Evolutionary conservation across 2,888 invertebrate species (phyloP), one percentile per base, ranked within the genome.

Genomic region (Callosobruchus maculatus): DNA sequence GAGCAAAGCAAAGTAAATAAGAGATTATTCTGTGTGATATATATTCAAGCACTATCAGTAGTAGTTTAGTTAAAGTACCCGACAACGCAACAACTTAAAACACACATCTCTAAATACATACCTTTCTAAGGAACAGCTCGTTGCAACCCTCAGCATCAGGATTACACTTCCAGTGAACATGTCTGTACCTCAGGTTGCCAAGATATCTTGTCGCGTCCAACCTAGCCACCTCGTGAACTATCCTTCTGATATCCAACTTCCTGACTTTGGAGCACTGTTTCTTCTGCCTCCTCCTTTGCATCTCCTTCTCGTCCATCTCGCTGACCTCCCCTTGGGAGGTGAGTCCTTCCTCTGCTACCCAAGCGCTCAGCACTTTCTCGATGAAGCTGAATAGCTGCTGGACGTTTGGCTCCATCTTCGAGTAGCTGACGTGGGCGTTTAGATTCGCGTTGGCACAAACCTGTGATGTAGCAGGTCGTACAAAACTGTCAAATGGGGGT

Each of bases 121-220:
- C 96, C 94, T 95, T 96, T 88, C 93, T 91, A 76, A 96, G 90
- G 88, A 97, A 96, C 82, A 93, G 90, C 87, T 95, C 95, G 86
- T 96, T 96, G 89, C 96, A 97, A 82, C 94, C 93, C 86, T 94
- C 94, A 74, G 95, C 93, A 86, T 95, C 94, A 75, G 95, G 94
- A 68, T 95, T 93, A 77, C 94, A 92, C 83, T 95, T 93, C 92
- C 94, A 95, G 87, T 96, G 95, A 82, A 93, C 91, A 86, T 96
- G 95, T 70, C 93, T 90, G 86, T 91, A 93, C 78, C 93, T 88
- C 71, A 93, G 89, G 83, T 92, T 93, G 70, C 93, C 93, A 80
- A 93, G 87, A 80, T 92, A 89, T 77, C 91, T 89, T 5, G 92
- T 90, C 26, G 92, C 93, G 73, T 90, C 90, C 76, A 93, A 85